Base-by-base conservation (phyloP, 2,113 vertebrate species). In the Stegostoma tigrinum region DNA sequence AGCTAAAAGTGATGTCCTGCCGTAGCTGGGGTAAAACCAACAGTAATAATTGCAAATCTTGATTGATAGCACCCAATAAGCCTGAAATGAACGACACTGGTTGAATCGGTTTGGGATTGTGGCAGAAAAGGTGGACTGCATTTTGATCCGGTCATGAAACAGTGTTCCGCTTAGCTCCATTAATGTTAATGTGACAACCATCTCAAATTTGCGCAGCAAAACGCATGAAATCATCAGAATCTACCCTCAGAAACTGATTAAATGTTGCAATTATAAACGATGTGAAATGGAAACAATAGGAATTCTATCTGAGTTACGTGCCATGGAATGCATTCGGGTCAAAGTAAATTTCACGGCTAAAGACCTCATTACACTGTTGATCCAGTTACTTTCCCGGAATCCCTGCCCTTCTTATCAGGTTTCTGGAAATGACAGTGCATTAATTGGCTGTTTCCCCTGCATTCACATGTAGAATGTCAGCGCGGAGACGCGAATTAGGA, bases 401-500 rank as follows among this genome's bases (percentile, higher is more conserved):
- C 67, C 17, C 94, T 52, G 24, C 24, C 38, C 45, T 10, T 27
- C 66, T 70, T 48, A 70, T 23, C 34, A 95, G 38, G 45, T 95
- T 95, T 95, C 94, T 72, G 94, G 94, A 95, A 95, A 95, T 95
- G 66, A 95, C 67, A 72, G 4, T 14, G n/a, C 48, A 72, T 48
- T 24, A 45, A 42, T 38, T 68, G 91, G 91, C 66, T 45, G 10
- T 52, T 48, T 72, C 94, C 67, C 23, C 94, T 7, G 19, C 7
- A 95, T 45, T 48, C 67, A 72, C 94, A 52, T 45, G 94, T 48
- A 30, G 42, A 5, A 48, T 34, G 94, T 95, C 3, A 48, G 34
- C 2, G 27, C 0, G 5, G 68, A 27, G 66, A 67, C 42, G 90
- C 12, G 34, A 72, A 1, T 38, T 38, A 1, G 80, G 75, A 38